Conservation (phyloP, 1,140 invertebrate species). For the Aleiodes sp. region DNA sequence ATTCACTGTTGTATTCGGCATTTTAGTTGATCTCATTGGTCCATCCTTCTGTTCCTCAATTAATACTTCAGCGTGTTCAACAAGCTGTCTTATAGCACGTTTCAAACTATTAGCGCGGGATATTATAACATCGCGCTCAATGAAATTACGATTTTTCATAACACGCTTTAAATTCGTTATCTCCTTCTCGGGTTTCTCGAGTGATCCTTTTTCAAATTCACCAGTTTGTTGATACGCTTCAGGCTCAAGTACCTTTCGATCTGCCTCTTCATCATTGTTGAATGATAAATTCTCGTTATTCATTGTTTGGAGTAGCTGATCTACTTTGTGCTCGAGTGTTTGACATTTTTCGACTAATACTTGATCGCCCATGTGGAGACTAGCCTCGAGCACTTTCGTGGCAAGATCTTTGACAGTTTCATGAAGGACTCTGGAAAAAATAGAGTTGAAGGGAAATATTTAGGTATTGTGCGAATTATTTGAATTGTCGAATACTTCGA, state of each 20-base stretch:
- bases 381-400: constrained; percentile 69
- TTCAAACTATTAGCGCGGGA: constrained; percentile 84
- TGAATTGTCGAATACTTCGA: too few relatives aligned
- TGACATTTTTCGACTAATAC: constrained; percentile 76
- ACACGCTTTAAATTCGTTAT: constrained; percentile 59
- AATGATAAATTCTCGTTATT: constrained; percentile 71
- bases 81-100: constrained; percentile 83
- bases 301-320: constrained; percentile 77
- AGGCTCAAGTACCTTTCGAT: constrained; percentile 39
- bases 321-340: constrained; percentile 80
- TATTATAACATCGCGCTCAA: constrained; percentile 54
- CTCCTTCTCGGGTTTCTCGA: constrained; percentile 73
- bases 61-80: constrained; percentile 81
- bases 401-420: constrained; percentile 85
- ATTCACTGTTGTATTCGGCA: constrained; percentile 47
- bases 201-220: constrained; percentile 68
- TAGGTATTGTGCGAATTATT: background rate
- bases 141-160: constrained; percentile 46
- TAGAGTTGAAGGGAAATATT: background rate
- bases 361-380: constrained; percentile 70
- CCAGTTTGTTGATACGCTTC: constrained; percentile 50
- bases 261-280: constrained; percentile 46
- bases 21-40: constrained; percentile 44
- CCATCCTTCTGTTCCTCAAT: constrained; percentile 69
- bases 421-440: constrained; percentile 71